phyloP scores from a whole-genome alignment of 2,797 vertebrate species.

The Lepilemur ruficaudatus region DNA sequence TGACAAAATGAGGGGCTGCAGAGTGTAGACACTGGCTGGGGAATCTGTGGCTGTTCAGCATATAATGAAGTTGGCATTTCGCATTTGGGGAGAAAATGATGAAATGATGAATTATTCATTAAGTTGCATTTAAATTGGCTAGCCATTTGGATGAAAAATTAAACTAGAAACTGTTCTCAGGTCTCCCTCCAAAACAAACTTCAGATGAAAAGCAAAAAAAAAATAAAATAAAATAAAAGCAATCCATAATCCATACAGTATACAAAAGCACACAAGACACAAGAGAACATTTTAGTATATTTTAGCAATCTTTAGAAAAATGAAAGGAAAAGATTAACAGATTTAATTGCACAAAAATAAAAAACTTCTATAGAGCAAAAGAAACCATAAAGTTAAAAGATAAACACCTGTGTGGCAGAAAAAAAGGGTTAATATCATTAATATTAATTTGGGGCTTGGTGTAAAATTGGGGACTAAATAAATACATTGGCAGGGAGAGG shows the following conservation, averaged over 20 bases:
- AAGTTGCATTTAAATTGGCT: neutral
- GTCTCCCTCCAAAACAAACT: neutral
- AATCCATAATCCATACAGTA: neutral
- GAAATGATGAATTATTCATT: constrained; percentile 7
- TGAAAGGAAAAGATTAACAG: neutral
- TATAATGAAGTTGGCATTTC: neutral
- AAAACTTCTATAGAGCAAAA: neutral
- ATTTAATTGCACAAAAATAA: neutral
- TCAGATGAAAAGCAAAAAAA: neutral
- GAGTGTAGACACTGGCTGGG: neutral
- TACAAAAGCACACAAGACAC: neutral
- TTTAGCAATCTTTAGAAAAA: constrained; percentile 40
- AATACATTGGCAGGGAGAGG: neutral
- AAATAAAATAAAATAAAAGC: no score
- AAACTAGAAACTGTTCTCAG: neutral
- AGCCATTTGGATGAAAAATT: neutral
- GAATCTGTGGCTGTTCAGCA: no score
- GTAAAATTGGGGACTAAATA: neutral
- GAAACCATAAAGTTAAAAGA: constrained; percentile 9
- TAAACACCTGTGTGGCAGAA: neutral
- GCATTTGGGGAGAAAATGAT: neutral
- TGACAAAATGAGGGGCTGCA: fast-evolving
- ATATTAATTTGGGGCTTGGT: neutral
- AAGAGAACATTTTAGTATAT: neutral
- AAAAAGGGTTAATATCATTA: neutral